Percentiles rank a stretch among this genome's conserved stretches.
Conservation (phyloP, 92 coral and sea anemone species). For the Porites evermanni region DNA sequence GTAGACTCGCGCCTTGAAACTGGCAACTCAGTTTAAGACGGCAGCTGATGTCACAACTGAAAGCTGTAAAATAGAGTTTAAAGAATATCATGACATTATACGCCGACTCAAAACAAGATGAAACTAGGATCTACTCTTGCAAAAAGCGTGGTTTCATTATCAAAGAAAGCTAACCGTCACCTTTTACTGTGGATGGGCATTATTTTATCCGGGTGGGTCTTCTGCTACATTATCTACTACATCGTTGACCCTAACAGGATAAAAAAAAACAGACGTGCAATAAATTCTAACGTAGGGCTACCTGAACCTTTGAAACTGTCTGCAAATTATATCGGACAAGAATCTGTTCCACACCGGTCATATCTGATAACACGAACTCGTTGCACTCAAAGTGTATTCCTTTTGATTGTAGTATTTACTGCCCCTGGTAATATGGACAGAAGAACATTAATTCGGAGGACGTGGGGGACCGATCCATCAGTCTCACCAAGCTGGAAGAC, state of each 20-base stretch:
- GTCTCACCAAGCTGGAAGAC: slow-evolving; percentile 49
- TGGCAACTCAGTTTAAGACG: too few relatives aligned
- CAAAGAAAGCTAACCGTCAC: too few relatives aligned
- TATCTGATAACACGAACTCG: neutral
- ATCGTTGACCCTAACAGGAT: neutral
- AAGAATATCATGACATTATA: too few relatives aligned
- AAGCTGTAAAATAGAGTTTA: too few relatives aligned
- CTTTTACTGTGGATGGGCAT: too few relatives aligned
- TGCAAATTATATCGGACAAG: neutral
- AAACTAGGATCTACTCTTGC: too few relatives aligned
- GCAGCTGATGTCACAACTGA: too few relatives aligned
- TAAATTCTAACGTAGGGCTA: neutral
- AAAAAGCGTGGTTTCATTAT: too few relatives aligned
- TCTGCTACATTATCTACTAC: too few relatives aligned
- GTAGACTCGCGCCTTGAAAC: too few relatives aligned
- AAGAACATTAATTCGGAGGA: slow-evolving; percentile 52
- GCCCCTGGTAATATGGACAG: slow-evolving; percentile 47
- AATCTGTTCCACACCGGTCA: neutral
- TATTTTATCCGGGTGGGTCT: too few relatives aligned
- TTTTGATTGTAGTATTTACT: slow-evolving; percentile 53
- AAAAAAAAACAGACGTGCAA: neutral
- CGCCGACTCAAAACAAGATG: too few relatives aligned
- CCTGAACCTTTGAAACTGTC: neutral
- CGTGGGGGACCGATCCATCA: slow-evolving; percentile 60
- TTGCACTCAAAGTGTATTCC: neutral